phyloP scores from a whole-genome alignment of 2,888 invertebrate genomes.

The Phengaris alcon region DNA sequence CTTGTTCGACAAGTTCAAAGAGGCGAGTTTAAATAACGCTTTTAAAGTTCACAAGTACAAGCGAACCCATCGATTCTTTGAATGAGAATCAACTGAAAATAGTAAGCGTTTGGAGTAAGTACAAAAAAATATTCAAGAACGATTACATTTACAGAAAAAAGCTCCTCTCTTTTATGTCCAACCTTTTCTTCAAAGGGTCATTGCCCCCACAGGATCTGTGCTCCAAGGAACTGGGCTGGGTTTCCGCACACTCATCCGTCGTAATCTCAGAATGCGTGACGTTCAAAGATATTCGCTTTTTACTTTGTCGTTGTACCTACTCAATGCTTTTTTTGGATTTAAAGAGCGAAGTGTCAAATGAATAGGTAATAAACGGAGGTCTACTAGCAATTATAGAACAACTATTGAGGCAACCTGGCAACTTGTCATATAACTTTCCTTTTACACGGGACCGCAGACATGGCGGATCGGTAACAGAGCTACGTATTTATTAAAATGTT shows the following conservation, averaged over 20 bases:
- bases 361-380: no score
- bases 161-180: no score
- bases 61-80: background rate
- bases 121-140: background rate
- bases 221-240: background rate
- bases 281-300: background rate
- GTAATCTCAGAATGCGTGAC: conserved; percentile 22
- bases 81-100: background rate
- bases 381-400: no score
- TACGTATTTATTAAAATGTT: no score
- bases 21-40: conserved; percentile 11
- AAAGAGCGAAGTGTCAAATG: no score
- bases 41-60: background rate
- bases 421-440: no score
- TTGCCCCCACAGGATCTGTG: background rate
- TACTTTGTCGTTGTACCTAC: background rate
- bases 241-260: conserved; percentile 4
- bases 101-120: background rate
- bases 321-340: no score
- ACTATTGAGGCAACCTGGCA: no score
- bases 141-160: background rate
- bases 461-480: no score
- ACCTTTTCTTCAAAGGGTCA: background rate
- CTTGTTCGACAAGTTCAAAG: conserved; percentile 8
- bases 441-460: no score